Percentiles rank a stretch among this genome's conserved stretches.
phyloP scores from a whole-genome alignment of 2,113 vertebrate species.

The Sorex fumeus region DNA sequence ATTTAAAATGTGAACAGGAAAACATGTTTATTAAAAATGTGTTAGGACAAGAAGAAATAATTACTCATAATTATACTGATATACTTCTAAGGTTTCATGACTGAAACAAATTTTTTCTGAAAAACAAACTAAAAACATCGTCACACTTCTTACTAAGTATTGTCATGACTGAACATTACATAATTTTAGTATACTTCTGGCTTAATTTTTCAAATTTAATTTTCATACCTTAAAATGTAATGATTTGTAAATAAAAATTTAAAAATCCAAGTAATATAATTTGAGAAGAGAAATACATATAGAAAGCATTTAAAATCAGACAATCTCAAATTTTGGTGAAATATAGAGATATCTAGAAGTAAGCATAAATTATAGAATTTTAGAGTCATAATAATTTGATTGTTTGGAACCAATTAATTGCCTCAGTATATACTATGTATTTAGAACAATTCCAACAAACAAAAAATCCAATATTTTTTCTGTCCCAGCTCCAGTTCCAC shows the following conservation, averaged over 20 bases:
- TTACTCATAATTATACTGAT: background rate
- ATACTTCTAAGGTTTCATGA: background rate
- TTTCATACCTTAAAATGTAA: background rate
- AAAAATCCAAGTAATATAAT: conserved; percentile 23
- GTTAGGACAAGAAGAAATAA: conserved; percentile 16
- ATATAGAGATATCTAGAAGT: conserved; percentile 41
- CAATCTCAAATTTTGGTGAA: conserved; percentile 25
- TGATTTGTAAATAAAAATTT: conserved; percentile 11
- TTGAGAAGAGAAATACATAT: background rate
- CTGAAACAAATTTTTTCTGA: conserved; percentile 42
- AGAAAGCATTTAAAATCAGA: conserved; percentile 3
- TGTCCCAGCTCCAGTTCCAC: too few species aligned
- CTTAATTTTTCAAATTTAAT: conserved; percentile 33
- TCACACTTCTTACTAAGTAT: conserved; percentile 6
- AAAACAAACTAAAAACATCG: background rate
- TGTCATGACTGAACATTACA: background rate
- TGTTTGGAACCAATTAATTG: background rate
- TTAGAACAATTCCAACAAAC: background rate
- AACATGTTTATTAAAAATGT: too few species aligned
- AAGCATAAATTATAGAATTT: conserved; percentile 43
- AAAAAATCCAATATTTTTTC: too few species aligned
- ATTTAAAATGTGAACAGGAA: conserved; percentile 11
- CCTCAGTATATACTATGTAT: background rate
- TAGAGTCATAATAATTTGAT: background rate
- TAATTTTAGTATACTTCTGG: background rate